Evolutionary conservation across 2,797 vertebrate genomes (phyloP).

Genomic region (Champsocephalus gunnari): DNA sequence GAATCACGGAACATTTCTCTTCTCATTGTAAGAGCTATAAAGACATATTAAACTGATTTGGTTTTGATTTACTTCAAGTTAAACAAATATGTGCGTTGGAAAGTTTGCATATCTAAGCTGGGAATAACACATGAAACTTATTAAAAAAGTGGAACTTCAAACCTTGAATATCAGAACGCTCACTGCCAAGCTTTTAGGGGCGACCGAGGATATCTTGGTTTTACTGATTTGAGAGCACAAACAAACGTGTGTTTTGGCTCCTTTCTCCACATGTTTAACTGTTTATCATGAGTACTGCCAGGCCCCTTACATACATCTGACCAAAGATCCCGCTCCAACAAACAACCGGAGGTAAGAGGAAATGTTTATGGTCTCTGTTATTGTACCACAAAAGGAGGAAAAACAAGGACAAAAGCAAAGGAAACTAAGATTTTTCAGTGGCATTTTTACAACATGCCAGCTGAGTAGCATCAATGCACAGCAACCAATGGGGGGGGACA

Average conservation of each 20-base stretch:
- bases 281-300: constrained; percentile 47
- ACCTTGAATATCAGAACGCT: constrained; percentile 9
- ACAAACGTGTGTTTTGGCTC: constrained; percentile 39
- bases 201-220: constrained; percentile 28
- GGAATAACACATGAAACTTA: constrained; percentile 25
- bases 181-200: constrained; percentile 40
- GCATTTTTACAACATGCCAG: constrained; percentile 52
- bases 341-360: constrained; percentile 41
- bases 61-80: constrained; percentile 39
- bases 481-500: constrained; percentile 28
- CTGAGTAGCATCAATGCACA: constrained; percentile 28
- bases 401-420: not conserved
- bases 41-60: constrained; percentile 34
- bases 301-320: constrained; percentile 27
- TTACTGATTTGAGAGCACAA: constrained; percentile 17
- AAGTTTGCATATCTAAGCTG: constrained; percentile 32
- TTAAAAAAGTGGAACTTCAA: constrained; percentile 8
- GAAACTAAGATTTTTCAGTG: constrained; percentile 48
- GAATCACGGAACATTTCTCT: constrained; percentile 23
- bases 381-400: constrained; percentile 18
- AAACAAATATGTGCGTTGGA: constrained; percentile 44
- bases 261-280: constrained; percentile 10
- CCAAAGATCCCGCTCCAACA: constrained; percentile 34
- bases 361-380: constrained; percentile 62
- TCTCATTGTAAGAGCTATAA: constrained; percentile 6